A percentile compares a stretch with the other conserved stretches of the same genome.
Conservation (phyloP, 2,797 vertebrate species). For the Vespertilio murinus region DNA sequence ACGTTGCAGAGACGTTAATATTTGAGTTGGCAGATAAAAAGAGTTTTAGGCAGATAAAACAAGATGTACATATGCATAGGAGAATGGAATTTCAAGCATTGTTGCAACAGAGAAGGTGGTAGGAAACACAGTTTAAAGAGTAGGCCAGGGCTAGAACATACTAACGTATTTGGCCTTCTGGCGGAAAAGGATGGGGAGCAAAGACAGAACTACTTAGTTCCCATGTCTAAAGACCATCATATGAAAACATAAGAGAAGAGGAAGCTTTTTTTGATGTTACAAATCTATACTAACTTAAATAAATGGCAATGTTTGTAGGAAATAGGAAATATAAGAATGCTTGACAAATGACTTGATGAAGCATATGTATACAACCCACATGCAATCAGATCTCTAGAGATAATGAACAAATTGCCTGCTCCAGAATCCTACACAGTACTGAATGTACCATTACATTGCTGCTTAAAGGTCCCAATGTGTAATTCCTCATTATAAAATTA, state of each 20-base stretch:
- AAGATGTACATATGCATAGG: not conserved
- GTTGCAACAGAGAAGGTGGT: not conserved
- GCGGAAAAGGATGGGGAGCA: not conserved
- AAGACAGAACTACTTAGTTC: not conserved
- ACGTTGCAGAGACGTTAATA: not conserved
- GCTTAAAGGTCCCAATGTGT: constrained; percentile 32
- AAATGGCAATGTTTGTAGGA: not conserved
- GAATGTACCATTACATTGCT: constrained; percentile 53
- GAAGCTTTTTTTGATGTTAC: not conserved
- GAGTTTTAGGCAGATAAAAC: not conserved
- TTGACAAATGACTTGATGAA: constrained; percentile 46
- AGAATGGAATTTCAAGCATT: not conserved
- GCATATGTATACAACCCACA: constrained; percentile 52
- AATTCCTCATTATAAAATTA: constrained; percentile 46
- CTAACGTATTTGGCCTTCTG: not conserved
- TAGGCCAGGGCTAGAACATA: not conserved
- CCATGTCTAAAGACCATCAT: not conserved
- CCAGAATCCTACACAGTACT: constrained; percentile 37
- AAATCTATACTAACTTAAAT: not conserved
- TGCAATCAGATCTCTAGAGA: constrained; percentile 39
- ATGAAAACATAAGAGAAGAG: not conserved
- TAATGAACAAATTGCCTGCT: constrained; percentile 49
- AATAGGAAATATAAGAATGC: not conserved
- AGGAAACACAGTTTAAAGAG: not conserved
- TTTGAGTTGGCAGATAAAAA: not conserved